phyloP scores from a whole-genome alignment of 2,797 vertebrate species.

The Okamejei kenojei region DNA sequence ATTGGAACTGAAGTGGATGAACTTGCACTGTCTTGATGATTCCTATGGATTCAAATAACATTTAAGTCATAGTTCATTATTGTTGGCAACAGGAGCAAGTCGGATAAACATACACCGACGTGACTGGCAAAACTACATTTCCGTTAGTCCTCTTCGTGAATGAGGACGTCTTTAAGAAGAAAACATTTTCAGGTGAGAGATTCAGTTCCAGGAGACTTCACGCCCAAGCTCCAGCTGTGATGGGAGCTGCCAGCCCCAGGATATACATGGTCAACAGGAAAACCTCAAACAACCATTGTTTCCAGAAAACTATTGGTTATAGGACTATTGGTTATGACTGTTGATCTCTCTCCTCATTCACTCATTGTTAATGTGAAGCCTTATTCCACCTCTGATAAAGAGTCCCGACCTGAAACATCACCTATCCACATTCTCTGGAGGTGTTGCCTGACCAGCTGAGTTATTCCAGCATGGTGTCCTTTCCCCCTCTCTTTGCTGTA shows the following conservation, averaged over 20 bases:
- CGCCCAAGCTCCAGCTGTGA: neutral
- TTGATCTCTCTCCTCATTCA: no score
- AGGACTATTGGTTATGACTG: no score
- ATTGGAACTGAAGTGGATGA: neutral
- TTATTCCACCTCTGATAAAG: no score
- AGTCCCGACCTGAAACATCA: no score
- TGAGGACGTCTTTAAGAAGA: neutral
- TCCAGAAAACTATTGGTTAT: neutral
- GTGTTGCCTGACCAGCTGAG: no score
- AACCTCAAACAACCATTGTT: neutral
- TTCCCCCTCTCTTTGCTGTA: no score
- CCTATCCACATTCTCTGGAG: no score
- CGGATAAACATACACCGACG: neutral
- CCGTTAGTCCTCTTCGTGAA: neutral
- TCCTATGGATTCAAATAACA: neutral
- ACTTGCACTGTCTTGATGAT: neutral
- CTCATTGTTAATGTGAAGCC: no score
- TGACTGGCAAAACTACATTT: no score
- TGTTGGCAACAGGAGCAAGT: neutral
- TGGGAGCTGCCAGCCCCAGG: neutral
- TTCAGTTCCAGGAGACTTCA: neutral
- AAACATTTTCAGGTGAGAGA: slow-evolving; percentile 20
- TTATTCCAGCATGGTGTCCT: no score
- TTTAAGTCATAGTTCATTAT: neutral
- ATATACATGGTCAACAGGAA: neutral